These are phyloP conservation scores for Ataeniobius toweri DNA, from an alignment of 2,797 vertebrate genomes.

Conservation along the genomic window DNA sequence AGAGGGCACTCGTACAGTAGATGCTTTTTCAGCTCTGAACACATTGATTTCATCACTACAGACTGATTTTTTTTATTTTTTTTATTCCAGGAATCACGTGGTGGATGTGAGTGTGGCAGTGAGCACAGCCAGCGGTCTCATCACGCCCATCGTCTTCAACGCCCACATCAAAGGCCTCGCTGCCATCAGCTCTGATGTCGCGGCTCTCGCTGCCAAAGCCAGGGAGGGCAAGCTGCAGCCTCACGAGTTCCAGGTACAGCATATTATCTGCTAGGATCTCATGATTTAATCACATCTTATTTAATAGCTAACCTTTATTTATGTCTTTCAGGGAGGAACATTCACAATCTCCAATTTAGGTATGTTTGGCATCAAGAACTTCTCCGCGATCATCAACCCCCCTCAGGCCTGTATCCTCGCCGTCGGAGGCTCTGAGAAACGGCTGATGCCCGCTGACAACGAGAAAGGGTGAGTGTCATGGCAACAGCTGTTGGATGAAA, in stretches of 20 bases:
- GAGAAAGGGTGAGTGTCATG: constrained; percentile 88
- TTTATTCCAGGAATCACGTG: constrained; percentile 89
- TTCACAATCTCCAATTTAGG: constrained; percentile 98
- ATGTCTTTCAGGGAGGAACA: constrained; percentile 87
- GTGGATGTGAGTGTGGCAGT: constrained; percentile 95
- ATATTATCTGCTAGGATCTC: not conserved
- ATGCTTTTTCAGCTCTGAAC: not conserved
- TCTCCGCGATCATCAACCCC: constrained; percentile 98
- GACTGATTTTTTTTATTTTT: not conserved
- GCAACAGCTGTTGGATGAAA: not conserved
- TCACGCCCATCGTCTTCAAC: constrained; percentile 97
- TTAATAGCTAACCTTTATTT: not conserved
- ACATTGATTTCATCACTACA: not conserved
- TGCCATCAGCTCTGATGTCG: constrained; percentile 88
- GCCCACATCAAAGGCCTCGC: constrained; percentile 93
- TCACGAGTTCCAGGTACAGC: constrained; percentile 92
- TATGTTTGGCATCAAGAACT: constrained; percentile 98
- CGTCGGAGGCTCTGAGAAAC: constrained; percentile 91
- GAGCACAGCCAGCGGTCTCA: constrained; percentile 92
- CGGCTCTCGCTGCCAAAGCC: constrained; percentile 87
- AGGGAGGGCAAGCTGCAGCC: constrained; percentile 96
- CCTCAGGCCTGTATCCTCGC: constrained; percentile 97
- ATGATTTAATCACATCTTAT: not conserved
- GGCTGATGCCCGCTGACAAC: constrained; percentile 91
- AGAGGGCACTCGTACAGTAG: constrained; percentile 20